Percentiles rank a stretch among this genome's conserved stretches.
These are phyloP conservation scores for Quadroppia sp. DNA, from an alignment of 2,888 invertebrate species.

Conservation along the genomic window DNA sequence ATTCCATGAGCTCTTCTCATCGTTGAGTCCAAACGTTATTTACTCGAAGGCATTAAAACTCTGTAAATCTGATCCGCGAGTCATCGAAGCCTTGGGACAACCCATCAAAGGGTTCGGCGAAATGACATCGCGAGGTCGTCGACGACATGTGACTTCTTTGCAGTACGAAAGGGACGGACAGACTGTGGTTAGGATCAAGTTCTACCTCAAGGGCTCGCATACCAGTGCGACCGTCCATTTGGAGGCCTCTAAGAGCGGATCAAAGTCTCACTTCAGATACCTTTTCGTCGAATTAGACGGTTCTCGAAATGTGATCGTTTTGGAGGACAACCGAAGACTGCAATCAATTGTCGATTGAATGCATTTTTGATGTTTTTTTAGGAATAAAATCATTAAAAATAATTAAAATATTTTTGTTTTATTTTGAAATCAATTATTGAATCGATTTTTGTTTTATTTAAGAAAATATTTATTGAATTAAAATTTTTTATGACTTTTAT, in stretches of 20 bases:
- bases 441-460: no score
- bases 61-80: slow-evolving; percentile 67
- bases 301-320: slow-evolving; percentile 64
- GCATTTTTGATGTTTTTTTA: no score
- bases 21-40: slow-evolving; percentile 77
- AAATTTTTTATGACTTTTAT: no score
- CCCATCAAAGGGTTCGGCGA: slow-evolving; percentile 87
- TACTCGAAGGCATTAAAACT: slow-evolving; percentile 72
- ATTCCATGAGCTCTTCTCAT: slow-evolving; percentile 79
- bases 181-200: slow-evolving; percentile 79
- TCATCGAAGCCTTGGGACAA: slow-evolving; percentile 73
- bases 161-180: slow-evolving; percentile 70
- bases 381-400: no score
- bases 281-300: slow-evolving; percentile 76
- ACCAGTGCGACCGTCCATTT: slow-evolving; percentile 77
- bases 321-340: slow-evolving; percentile 51
- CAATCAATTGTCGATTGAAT: not conserved
- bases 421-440: no score
- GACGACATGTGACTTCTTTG: slow-evolving; percentile 73
- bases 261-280: slow-evolving; percentile 74
- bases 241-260: slow-evolving; percentile 74
- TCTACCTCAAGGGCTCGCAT: slow-evolving; percentile 77
- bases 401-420: no score
- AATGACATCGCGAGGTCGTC: slow-evolving; percentile 72
- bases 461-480: no score